Conservation (phyloP, 2,113 vertebrate species). For the Melanerpes formicivorus region DNA sequence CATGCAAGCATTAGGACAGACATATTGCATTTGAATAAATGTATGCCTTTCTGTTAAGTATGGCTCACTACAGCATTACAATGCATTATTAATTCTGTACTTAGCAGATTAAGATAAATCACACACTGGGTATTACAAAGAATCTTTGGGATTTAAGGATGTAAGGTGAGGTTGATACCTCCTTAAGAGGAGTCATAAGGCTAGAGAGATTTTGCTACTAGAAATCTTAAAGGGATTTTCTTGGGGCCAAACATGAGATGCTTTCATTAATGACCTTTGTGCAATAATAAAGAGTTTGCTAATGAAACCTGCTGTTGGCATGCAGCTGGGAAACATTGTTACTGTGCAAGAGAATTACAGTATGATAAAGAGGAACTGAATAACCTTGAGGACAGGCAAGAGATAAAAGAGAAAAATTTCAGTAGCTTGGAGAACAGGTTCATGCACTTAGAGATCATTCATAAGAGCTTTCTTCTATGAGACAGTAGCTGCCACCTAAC, state of each 20-base stretch:
- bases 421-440: background rate
- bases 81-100: background rate
- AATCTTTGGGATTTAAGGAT: background rate
- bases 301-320: conserved; percentile 17
- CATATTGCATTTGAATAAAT: background rate
- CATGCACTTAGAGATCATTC: background rate
- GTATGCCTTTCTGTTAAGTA: background rate
- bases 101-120: background rate
- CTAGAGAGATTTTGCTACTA: background rate
- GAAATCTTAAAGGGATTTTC: background rate
- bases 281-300: conserved; percentile 18
- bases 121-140: background rate
- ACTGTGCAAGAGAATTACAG: background rate
- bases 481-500: background rate
- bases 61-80: background rate
- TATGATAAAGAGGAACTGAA: background rate
- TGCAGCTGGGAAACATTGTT: background rate
- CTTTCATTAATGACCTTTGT: conserved; percentile 1
- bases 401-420: background rate
- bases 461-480: background rate
- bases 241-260: background rate
- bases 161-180: background rate
- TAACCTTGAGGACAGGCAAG: conserved; percentile 30
- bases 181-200: background rate
- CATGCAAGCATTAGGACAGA: background rate